Evolutionary conservation across 2,888 invertebrate genomes (phyloP).

Genomic region (Megamerina dolium): DNA sequence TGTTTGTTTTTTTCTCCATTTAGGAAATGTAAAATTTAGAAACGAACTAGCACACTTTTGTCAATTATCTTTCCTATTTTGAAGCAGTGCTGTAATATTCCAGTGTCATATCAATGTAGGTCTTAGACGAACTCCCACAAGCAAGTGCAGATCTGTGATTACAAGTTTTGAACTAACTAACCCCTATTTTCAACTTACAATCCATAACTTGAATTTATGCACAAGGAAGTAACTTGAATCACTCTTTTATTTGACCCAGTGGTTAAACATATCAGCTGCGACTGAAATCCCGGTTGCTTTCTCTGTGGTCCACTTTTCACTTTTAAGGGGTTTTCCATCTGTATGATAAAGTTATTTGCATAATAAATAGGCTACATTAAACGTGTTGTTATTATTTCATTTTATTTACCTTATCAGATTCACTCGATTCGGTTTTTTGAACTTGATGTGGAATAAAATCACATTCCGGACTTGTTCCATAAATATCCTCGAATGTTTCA

Average conservation of each 20-base stretch:
- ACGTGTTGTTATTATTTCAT: neutral
- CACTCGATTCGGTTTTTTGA: conserved; percentile 46
- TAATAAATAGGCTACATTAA: neutral
- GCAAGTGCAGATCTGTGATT: too few relatives aligned
- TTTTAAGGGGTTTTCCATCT: conserved; percentile 54
- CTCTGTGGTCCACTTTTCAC: conserved; percentile 73
- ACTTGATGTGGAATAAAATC: conserved; percentile 61
- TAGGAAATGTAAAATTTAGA: too few relatives aligned
- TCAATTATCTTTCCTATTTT: too few relatives aligned
- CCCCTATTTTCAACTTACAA: conserved; percentile 73
- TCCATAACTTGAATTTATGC: conserved; percentile 94
- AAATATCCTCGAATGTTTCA: conserved; percentile 70
- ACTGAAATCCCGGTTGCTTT: conserved; percentile 94
- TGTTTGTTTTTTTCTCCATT: too few relatives aligned
- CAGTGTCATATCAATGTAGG: too few relatives aligned
- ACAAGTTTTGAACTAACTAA: too few relatives aligned
- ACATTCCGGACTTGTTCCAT: conserved; percentile 73
- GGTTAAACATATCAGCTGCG: conserved; percentile 89
- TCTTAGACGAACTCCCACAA: too few relatives aligned
- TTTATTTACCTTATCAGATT: conserved; percentile 36
- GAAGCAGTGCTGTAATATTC: too few relatives aligned
- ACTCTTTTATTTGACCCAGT: conserved; percentile 63
- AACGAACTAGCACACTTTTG: too few relatives aligned
- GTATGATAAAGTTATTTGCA: conserved; percentile 3
- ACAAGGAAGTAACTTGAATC: conserved; percentile 74